Percentiles rank a stretch among this genome's conserved stretches.
Evolutionary conservation across 2,888 invertebrate genomes (phyloP).

Genomic region (Gastrophysa polygoni): DNA sequence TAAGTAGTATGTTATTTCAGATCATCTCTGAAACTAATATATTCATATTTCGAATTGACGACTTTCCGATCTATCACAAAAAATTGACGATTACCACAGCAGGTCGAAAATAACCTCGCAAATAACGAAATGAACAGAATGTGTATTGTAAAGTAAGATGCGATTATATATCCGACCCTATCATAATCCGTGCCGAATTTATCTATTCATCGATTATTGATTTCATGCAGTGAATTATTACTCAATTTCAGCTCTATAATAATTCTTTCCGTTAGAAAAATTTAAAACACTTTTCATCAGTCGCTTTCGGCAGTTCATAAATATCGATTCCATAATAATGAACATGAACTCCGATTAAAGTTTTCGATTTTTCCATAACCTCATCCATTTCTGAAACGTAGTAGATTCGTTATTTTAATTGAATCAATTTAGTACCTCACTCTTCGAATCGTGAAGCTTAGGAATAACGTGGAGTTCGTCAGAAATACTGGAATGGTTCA

Average conservation of each 20-base stretch:
- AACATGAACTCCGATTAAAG: background rate
- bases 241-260: background rate
- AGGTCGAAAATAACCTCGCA: too few relatives aligned
- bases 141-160: background rate
- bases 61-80: too few relatives aligned
- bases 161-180: background rate
- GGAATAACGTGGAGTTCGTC: too few relatives aligned
- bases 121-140: too few relatives aligned
- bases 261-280: background rate
- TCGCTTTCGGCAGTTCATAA: background rate
- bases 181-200: background rate
- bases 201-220: background rate
- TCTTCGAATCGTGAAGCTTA: too few relatives aligned
- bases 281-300: background rate
- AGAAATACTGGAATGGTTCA: too few relatives aligned
- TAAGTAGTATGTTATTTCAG: too few relatives aligned
- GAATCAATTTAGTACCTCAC: background rate
- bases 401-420: background rate
- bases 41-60: too few relatives aligned
- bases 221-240: background rate
- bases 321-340: background rate
- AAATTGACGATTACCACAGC: too few relatives aligned
- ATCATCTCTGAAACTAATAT: too few relatives aligned
- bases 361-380: background rate
- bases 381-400: background rate